Evolutionary conservation across 2,113 vertebrate genomes (phyloP), one percentile per base, ranked within the genome.

Genomic region (Petromus typicus): DNA sequence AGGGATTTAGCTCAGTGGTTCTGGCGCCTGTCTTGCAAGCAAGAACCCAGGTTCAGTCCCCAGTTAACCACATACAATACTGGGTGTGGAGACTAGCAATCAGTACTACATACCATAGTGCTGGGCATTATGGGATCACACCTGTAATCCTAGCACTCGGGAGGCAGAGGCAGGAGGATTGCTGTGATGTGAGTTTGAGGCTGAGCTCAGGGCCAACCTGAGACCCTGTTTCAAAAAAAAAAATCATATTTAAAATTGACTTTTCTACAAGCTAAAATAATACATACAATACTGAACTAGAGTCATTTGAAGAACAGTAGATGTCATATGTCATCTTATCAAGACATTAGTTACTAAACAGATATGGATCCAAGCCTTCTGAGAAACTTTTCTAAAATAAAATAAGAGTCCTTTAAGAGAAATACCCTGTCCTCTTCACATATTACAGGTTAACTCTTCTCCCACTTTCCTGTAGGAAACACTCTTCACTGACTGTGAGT

Each of bases 351-450:
- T 86, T 92, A 79, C 37, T 86, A 86, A 86, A 82, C 73, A 4
- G 45, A 4, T 92, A 1, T 88, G 10, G 34, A 79, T 61, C 30
- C 63, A 84, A 37, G 25, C 34, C 23, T 93, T 96, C 57, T 95
- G 51, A 87, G 61, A 85, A 91, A 93, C 67, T 89, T 94, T 89
- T 94, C 56, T 92, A 75, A 76, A 85, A 45, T 59, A 89, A 90
- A 87, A 9, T 23, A 73, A 80, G 16, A 75, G 17, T 73, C 45
- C 67, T 66, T 92, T 32, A 57, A 81, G 85, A 86, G 56, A 94
- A 73, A 45, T 40, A 66, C 30, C 17, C 45, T 82, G 14, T 71
- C 40, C 10, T 83, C n/a, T 92, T 32, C 94, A 48, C 20, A 89
- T n/a, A 63, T 45, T 92, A 87, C 27, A 79, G 83, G 81, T 96